Base-by-base conservation (phyloP, 2,888 invertebrate genomes). In the Heliconius aoede region DNA sequence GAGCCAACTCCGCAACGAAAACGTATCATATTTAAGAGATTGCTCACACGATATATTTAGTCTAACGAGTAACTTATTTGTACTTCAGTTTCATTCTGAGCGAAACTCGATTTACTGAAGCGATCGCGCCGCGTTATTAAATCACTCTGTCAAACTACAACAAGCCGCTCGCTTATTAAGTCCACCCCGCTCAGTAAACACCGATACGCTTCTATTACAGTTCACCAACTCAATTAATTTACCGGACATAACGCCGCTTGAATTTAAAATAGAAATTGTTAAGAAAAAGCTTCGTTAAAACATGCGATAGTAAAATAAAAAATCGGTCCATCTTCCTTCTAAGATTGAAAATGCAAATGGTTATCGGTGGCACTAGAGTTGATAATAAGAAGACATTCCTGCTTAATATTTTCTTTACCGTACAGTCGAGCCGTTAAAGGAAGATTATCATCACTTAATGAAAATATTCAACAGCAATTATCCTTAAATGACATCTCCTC, bases 101-200 rank as follows among this genome's bases (percentile, higher is more conserved):
- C 89, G 90, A 91, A 92, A 91, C 90, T 90, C 89, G 91, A 90
- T 90, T 90, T 90, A 91, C 87, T 90, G 90, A 89, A 92, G 90
- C 92, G 90, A 92, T 90, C 89, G 87, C 86, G 88, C 84, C 80
- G 81, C 89, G 87, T 90, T 90, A 91, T 90, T 93, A 92, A 92
- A 93, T 93, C 92, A 92, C 90, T 90, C 88, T 90, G 92, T 93
- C 91, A 92, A 90, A 91, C 89, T 91, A 90, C 90, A 90, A 90
- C 92, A 88, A 89, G 89, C 90, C 89, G 86, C 90, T 91, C 91
- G 92, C 46, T 46, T 46, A 46, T 92, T 93, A 92, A 89, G 86
- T 86, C 87, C 85, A 84, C 86, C 86, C 86, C 84, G 84, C 86
- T 86, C 86, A 84, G 86, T 87, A 88, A 89, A 88, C 87, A 89